Percentiles rank a stretch among this genome's conserved stretches.
Evolutionary conservation across 1,140 invertebrate species (phyloP).

Genomic region (Halictus rubicundus): DNA sequence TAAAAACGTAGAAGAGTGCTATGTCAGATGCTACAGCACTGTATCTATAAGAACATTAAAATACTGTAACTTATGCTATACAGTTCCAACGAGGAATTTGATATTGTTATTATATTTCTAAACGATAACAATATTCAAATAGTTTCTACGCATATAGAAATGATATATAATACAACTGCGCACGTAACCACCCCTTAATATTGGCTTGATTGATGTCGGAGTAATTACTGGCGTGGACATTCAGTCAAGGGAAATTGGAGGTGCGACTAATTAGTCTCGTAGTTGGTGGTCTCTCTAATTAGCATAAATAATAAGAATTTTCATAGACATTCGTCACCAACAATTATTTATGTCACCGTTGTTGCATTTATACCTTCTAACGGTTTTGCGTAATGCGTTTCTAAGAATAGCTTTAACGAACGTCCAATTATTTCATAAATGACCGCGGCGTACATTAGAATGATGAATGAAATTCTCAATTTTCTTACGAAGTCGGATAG

Average conservation of each 20-base stretch:
- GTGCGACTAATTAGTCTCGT: constrained; percentile 32
- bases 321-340: not conserved
- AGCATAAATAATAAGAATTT: constrained; percentile 32
- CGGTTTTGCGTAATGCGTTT: not conserved
- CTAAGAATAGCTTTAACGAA: not conserved
- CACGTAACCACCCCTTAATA: constrained; percentile 36
- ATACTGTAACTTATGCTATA: no score
- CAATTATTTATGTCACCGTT: no score
- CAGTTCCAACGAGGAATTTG: no score
- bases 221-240: constrained; percentile 42
- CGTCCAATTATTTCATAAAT: not conserved
- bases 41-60: no score
- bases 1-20: no score
- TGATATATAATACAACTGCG: constrained; percentile 24
- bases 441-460: no score
- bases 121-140: not conserved
- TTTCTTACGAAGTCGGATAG: no score
- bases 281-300: constrained; percentile 6
- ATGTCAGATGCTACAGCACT: no score
- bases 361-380: not conserved
- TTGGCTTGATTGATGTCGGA: constrained; percentile 45
- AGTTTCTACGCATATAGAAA: not conserved
- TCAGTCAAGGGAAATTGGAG: constrained; percentile 41
- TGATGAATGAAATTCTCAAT: no score
- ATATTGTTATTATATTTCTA: not conserved